Conservation (phyloP, 2,797 vertebrate species). For the Diglossa cyanea region DNA sequence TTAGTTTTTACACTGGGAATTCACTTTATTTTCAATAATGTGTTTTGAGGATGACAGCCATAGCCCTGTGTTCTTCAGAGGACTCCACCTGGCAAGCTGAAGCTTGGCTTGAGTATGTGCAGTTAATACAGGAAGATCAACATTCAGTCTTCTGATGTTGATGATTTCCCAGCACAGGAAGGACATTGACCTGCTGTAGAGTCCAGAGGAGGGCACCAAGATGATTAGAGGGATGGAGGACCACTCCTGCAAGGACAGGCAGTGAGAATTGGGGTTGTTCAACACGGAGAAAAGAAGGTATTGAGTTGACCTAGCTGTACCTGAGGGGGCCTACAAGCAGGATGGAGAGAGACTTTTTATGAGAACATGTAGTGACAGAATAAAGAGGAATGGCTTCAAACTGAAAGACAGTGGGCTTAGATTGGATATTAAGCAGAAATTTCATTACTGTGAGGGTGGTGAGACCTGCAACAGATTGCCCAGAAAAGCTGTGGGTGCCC, state of each 20-base stretch:
- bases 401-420: background rate
- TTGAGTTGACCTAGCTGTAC: background rate
- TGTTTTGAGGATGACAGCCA: background rate
- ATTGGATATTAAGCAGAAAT: background rate
- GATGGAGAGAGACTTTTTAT: background rate
- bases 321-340: background rate
- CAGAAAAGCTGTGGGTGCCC: background rate
- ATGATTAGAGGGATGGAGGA: background rate
- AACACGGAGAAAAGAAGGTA: background rate
- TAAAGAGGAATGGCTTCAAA: background rate
- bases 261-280: background rate
- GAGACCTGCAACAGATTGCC: background rate
- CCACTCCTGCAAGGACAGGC: background rate
- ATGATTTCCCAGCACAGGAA: background rate
- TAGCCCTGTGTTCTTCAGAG: background rate
- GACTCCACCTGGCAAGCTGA: background rate
- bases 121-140: background rate
- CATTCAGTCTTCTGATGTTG: background rate
- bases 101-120: background rate
- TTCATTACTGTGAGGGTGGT: background rate
- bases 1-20: background rate
- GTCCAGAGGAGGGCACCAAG: background rate
- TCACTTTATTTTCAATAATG: background rate
- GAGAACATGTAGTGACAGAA: background rate
- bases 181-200: background rate